A percentile compares a stretch with the other conserved stretches of the same genome.
These are phyloP conservation scores for Amphimallon solstitiale DNA, from an alignment of 2,888 invertebrate genomes.

Conservation along the genomic window DNA sequence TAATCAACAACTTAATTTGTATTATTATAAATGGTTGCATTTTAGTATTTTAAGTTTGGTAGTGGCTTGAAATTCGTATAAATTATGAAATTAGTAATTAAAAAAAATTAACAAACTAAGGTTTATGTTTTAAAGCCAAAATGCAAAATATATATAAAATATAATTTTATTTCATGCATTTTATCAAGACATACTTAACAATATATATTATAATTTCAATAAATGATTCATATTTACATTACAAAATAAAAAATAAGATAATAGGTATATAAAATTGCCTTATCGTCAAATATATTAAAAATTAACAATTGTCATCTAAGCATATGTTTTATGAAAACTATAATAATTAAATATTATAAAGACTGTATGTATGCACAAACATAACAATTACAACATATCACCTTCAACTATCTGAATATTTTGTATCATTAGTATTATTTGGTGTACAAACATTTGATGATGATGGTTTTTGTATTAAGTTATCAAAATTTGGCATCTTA, in stretches of 20 bases:
- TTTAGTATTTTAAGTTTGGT: no score
- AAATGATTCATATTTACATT: background rate
- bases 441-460: background rate
- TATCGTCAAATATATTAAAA: no score
- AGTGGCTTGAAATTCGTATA: no score
- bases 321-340: no score
- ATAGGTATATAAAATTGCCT: background rate
- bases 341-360: no score
- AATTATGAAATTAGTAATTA: no score
- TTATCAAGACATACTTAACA: conserved; percentile 4
- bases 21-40: no score
- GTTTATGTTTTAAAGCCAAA: no score
- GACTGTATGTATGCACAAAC: background rate
- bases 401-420: background rate
- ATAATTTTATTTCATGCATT: conserved; percentile 6
- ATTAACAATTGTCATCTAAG: no score
- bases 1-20: no score
- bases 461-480: background rate
- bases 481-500: conserved; percentile 8
- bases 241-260: background rate
- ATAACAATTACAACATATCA: background rate
- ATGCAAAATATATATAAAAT: background rate
- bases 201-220: conserved; percentile 2
- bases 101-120: no score
- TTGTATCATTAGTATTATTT: background rate